Percentiles rank a stretch among this genome's conserved stretches.
Conservation (phyloP, 2,888 invertebrate species). For the Xylota sylvarum region DNA sequence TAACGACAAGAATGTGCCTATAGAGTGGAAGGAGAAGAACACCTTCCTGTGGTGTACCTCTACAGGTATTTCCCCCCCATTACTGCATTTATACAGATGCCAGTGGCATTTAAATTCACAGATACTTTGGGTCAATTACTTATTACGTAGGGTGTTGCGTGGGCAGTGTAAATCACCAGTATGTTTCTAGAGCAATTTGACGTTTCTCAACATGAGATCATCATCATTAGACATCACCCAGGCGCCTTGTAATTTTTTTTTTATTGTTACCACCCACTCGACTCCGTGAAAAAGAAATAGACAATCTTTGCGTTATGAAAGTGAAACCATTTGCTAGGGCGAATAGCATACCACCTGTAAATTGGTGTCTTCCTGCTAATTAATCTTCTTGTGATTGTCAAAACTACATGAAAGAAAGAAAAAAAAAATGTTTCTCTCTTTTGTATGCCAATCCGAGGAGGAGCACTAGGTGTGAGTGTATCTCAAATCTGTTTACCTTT, state of each 20-base stretch:
- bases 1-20: no score
- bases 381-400: conserved; percentile 63
- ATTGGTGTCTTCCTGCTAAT: conserved; percentile 69
- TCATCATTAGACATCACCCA: neutral
- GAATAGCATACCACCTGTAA: conserved; percentile 28
- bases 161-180: neutral
- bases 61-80: no score
- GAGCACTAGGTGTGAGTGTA: conserved; percentile 25
- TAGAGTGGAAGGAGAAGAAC: no score
- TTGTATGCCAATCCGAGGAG: neutral
- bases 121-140: no score
- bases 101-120: no score
- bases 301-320: conserved; percentile 48
- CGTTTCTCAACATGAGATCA: neutral
- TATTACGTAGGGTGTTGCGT: no score
- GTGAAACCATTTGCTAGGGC: conserved; percentile 56
- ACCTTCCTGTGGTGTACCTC: no score
- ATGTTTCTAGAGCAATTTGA: conserved; percentile 31
- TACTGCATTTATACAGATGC: no score
- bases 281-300: conserved; percentile 38
- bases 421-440: neutral
- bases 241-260: no score
- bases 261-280: no score
- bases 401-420: conserved; percentile 12
- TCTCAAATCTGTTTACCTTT: conserved; percentile 31